These are phyloP conservation scores for Solenodon paradoxus DNA, from an alignment of 2,113 vertebrate genomes.

Conservation along the genomic window DNA sequence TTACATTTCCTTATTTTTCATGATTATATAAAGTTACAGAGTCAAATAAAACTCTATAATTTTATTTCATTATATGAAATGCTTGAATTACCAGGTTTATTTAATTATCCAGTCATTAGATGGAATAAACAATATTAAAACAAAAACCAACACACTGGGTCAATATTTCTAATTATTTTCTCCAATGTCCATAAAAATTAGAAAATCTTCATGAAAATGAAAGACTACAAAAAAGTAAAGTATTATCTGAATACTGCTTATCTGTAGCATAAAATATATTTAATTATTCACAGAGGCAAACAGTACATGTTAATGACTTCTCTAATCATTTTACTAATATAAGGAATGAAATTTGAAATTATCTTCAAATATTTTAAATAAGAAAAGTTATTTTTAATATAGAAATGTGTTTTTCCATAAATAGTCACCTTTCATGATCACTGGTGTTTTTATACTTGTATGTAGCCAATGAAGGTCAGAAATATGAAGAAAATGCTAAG, in stretches of 20 bases:
- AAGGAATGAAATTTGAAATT: neutral
- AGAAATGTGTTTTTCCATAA: neutral
- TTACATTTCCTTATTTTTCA: neutral
- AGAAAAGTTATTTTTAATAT: neutral
- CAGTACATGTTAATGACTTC: neutral
- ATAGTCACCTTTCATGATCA: neutral
- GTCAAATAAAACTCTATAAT: constrained; percentile 19
- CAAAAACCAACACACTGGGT: constrained; percentile 42
- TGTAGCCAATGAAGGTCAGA: neutral
- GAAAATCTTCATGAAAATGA: neutral
- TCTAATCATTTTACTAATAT: neutral
- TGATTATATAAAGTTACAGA: neutral
- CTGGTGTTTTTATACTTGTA: neutral
- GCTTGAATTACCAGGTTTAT: constrained; percentile 41
- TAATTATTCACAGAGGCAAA: constrained; percentile 58
- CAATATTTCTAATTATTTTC: constrained; percentile 58
- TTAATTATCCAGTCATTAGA: constrained; percentile 21
- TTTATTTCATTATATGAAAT: constrained; percentile 54
- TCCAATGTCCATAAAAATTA: constrained; percentile 14
- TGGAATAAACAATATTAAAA: constrained; percentile 52
- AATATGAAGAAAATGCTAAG: neutral
- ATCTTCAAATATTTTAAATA: neutral
- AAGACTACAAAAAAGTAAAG: constrained; percentile 26
- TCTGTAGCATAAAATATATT: constrained; percentile 14
- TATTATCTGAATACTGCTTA: constrained; percentile 45